phyloP scores from a whole-genome alignment of 2,113 vertebrate species.

The Chinchilla lanigera region DNA sequence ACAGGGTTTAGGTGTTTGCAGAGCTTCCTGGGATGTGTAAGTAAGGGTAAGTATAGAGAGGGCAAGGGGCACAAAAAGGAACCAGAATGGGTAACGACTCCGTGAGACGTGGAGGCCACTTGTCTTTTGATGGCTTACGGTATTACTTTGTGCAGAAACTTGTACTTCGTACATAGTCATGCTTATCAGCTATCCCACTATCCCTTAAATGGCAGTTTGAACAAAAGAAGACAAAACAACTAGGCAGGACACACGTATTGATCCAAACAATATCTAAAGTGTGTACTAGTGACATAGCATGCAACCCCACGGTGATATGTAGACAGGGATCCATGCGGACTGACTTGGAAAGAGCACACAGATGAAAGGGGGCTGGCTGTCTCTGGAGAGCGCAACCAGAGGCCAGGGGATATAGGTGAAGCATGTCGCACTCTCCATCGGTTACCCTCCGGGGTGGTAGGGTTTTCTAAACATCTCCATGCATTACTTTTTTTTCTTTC shows the following conservation, averaged over 20 bases:
- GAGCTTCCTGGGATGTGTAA: not conserved
- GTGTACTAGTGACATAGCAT: accelerated
- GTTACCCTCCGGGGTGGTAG: not conserved
- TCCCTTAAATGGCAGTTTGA: not conserved
- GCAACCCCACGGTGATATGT: accelerated
- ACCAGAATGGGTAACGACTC: not conserved
- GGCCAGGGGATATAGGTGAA: not conserved
- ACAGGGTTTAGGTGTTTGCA: not conserved
- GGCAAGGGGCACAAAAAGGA: not conserved
- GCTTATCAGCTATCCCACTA: not conserved
- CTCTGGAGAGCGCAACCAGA: no score
- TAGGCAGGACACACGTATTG: not conserved
- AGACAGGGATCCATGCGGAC: not conserved
- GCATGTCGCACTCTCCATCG: not conserved
- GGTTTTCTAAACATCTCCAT: not conserved
- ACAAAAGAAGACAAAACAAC: not conserved
- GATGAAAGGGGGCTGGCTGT: not conserved
- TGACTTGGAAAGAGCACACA: not conserved
- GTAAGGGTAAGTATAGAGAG: not conserved
- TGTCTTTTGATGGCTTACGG: not conserved
- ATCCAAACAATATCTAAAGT: not conserved
- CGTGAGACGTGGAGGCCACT: not conserved
- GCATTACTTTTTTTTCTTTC: not conserved
- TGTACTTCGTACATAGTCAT: not conserved
- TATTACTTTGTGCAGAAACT: not conserved